Evolutionary conservation across 2,113 vertebrate species (phyloP), one percentile per base, ranked within the genome.

Genomic region (Catharus bicknelli): DNA sequence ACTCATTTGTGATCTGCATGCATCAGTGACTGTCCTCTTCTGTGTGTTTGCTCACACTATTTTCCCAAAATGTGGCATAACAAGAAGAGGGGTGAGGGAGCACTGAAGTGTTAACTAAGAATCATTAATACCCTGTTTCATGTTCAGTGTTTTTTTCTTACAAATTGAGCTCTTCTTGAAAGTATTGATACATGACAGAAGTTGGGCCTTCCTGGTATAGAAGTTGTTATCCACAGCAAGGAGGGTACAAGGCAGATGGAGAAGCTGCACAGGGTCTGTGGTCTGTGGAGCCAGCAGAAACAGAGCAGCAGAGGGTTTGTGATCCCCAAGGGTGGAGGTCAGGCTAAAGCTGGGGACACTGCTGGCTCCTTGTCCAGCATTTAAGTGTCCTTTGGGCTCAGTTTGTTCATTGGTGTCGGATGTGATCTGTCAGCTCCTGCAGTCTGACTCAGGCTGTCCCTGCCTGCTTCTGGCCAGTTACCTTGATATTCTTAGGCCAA

Each of bases 381-480:
- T 3, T 25, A 32, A 36, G 10, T 73, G 57, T 81, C 57, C 57
- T 84, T 76, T 74, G 59, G 62, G 48, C 30, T 79, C 43, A 19
- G 2, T 32, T 62, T 1, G 0, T 40, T 85, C 15, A 6, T 0
- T 19, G 32, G n/a, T 34, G 50, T 7, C 3, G 6, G 57, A 11
- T 4, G 0, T 22, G 29, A 57, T 21, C 61, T 40, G 38, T 82
- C 47, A 66, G 18, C 47, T 80, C 67, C 43, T 66, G 38, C 63
- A 40, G 48, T 15, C 63, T 34, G 59, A 42, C 25, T 36, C 36
- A 38, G 25, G 54, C 32, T 27, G 58, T 66, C 59, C 48, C n/a
- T 79, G 69, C 57, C 81, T 62, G 21, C 83, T 81, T 50, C 72
- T 82, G 78, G 58, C 82, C 38, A 11, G 40, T 54, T 32, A 14